These are phyloP conservation scores for Hemicrepidius hirtus DNA, from an alignment of 2,888 invertebrate species.

Conservation along the genomic window DNA sequence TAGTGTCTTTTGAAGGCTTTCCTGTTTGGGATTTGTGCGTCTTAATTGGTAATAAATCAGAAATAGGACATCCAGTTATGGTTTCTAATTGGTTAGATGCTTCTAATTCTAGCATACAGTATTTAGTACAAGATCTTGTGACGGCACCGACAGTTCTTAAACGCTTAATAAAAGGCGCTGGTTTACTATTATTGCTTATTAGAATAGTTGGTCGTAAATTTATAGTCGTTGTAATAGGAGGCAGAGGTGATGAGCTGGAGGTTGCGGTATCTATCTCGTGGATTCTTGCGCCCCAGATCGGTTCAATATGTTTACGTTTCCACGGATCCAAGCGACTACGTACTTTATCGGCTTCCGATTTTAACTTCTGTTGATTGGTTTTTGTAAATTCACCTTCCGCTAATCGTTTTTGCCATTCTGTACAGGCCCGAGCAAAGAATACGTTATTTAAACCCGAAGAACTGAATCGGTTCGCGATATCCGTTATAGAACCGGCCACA, in stretches of 20 bases:
- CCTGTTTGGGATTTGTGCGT: constrained; percentile 60
- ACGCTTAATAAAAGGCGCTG: constrained; percentile 68
- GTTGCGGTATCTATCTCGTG: constrained; percentile 48
- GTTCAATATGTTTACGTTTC: constrained; percentile 97
- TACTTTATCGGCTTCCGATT: constrained; percentile 94
- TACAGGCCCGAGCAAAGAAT: constrained; percentile 95
- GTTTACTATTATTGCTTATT: constrained; percentile 59
- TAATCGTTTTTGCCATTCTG: constrained; percentile 95
- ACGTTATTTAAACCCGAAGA: constrained; percentile 96
- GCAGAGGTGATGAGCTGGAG: constrained; percentile 65
- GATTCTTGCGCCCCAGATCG: constrained; percentile 92
- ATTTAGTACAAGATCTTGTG: constrained; percentile 72
- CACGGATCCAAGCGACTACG: constrained; percentile 96
- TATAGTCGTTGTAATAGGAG: constrained; percentile 80
- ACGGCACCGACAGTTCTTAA: constrained; percentile 80
- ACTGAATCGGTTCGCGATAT: constrained; percentile 74
- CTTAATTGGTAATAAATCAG: constrained; percentile 70
- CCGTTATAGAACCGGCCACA: constrained; percentile 65
- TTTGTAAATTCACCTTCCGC: constrained; percentile 97
- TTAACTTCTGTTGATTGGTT: constrained; percentile 94
- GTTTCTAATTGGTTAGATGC: constrained; percentile 53
- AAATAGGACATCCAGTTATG: constrained; percentile 64
- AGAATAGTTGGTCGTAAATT: constrained; percentile 76
- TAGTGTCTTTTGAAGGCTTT: constrained; percentile 42
- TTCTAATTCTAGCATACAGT: constrained; percentile 57